Percentiles rank a stretch among this genome's conserved stretches.
These are phyloP conservation scores for Hypolimnas misippus DNA, from an alignment of 2,888 invertebrate species.

Conservation along the genomic window DNA sequence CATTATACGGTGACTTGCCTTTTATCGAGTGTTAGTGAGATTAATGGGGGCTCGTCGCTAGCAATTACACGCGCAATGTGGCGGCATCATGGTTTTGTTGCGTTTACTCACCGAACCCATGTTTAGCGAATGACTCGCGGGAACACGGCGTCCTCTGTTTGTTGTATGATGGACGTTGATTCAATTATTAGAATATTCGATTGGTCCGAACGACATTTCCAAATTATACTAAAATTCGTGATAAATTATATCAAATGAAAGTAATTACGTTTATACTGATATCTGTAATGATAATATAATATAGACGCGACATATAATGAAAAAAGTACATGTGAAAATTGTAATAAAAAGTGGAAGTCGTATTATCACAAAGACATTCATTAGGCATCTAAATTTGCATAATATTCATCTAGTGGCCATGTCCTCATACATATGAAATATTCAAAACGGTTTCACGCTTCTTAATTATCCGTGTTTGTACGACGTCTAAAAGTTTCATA, in stretches of 20 bases:
- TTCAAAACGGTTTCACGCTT: slow-evolving; percentile 81
- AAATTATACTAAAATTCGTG: slow-evolving; percentile 20
- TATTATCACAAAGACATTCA: slow-evolving; percentile 63
- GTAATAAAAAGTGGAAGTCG: slow-evolving; percentile 36
- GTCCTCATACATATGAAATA: slow-evolving; percentile 82
- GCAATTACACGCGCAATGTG: slow-evolving; percentile 82
- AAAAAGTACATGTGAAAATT: neutral
- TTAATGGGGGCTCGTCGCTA: slow-evolving; percentile 76
- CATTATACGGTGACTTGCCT: slow-evolving; percentile 78
- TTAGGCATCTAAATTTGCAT: slow-evolving; percentile 75
- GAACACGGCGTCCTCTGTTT: slow-evolving; percentile 41
- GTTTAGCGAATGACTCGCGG: slow-evolving; percentile 53
- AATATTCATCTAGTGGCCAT: slow-evolving; percentile 76
- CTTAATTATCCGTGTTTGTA: slow-evolving; percentile 81
- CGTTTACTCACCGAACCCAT: slow-evolving; percentile 49
- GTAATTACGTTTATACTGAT: too few relatives aligned
- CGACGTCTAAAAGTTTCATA: slow-evolving; percentile 65
- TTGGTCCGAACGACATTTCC: slow-evolving; percentile 2
- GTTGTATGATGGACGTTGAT: slow-evolving; percentile 40
- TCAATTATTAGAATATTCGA: slow-evolving; percentile 34
- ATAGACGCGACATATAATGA: too few relatives aligned
- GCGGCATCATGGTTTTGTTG: slow-evolving; percentile 68
- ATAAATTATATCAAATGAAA: too few relatives aligned
- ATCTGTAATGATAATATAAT: too few relatives aligned
- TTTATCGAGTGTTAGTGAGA: slow-evolving; percentile 81